These are phyloP conservation scores for Ochotona curzoniae DNA, from an alignment of 2,113 vertebrate species.

Conservation along the genomic window DNA sequence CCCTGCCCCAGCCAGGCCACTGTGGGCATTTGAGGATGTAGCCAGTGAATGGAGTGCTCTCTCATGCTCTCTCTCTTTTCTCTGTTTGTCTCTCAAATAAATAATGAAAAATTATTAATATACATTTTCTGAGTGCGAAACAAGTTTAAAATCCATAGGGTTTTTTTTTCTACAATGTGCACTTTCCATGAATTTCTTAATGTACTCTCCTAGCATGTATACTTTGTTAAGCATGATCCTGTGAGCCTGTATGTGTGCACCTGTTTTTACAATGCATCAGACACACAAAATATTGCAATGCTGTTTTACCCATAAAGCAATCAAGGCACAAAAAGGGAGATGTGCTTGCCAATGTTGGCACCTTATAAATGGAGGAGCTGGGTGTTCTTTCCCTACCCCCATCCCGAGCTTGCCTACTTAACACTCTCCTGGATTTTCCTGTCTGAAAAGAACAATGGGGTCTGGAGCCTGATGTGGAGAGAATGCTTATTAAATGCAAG, in stretches of 20 bases:
- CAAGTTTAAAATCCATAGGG: no score
- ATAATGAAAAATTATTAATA: no score
- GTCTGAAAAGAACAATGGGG: neutral
- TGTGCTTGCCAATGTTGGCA: neutral
- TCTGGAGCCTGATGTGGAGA: neutral
- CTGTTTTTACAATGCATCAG: neutral
- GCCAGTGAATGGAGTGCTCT: no score
- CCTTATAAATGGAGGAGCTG: neutral
- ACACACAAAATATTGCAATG: neutral
- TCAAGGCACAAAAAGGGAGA: neutral
- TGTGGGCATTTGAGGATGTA: no score
- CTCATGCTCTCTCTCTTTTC: no score
- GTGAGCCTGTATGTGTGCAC: neutral
- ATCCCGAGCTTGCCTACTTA: no score
- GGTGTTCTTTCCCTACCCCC: neutral
- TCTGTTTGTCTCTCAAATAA: no score
- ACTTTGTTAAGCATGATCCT: neutral
- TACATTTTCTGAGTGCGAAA: no score
- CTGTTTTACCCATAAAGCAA: constrained; percentile 12
- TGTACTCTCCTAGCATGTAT: neutral
- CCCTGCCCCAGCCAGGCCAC: no score
- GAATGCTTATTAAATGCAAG: constrained; percentile 8
- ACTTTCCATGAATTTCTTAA: no score
- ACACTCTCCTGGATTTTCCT: neutral
- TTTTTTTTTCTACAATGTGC: no score